Evolutionary conservation across 64 coral and sea anemone species (phyloP).

Genomic region (Acropora yongei): DNA sequence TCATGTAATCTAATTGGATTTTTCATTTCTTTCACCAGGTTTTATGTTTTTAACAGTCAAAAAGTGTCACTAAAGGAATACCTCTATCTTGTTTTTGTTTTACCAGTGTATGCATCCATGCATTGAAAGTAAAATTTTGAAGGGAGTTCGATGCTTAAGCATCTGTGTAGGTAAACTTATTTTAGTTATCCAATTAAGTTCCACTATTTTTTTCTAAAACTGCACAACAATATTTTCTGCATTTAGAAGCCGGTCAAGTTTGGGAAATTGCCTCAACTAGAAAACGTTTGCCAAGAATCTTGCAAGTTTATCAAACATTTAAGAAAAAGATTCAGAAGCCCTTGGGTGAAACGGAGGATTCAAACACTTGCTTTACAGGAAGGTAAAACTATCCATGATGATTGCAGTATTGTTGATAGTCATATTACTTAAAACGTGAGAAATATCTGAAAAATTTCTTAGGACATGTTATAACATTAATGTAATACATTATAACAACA

Average conservation of each 20-base stretch:
- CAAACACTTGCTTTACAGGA: constrained; percentile 12
- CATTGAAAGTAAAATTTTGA: neutral
- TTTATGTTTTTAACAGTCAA: too few species aligned
- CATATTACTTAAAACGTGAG: too few species aligned
- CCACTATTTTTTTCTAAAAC: neutral
- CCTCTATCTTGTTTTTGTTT: neutral
- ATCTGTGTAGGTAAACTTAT: constrained; percentile 22
- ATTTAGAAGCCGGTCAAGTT: neutral
- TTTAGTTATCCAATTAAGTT: too few species aligned
- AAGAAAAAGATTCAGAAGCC: neutral
- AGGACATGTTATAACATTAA: too few species aligned
- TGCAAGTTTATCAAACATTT: neutral
- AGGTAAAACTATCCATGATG: neutral
- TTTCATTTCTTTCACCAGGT: too few species aligned
- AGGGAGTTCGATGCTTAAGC: neutral
- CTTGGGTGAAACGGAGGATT: neutral
- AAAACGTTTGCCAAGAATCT: neutral
- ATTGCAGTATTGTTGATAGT: too few species aligned
- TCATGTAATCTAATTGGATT: too few species aligned
- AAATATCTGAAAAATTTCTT: too few species aligned
- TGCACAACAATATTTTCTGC: neutral
- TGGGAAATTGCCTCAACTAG: neutral
- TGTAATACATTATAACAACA: too few species aligned
- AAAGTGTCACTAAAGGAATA: too few species aligned
- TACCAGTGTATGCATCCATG: constrained; percentile 30